A percentile compares a stretch with the other conserved stretches of the same genome.
Evolutionary conservation across 37 sponge, comb jelly and placozoan genomes (phyloP).

Genomic region (Mnemiopsis leidyi): DNA sequence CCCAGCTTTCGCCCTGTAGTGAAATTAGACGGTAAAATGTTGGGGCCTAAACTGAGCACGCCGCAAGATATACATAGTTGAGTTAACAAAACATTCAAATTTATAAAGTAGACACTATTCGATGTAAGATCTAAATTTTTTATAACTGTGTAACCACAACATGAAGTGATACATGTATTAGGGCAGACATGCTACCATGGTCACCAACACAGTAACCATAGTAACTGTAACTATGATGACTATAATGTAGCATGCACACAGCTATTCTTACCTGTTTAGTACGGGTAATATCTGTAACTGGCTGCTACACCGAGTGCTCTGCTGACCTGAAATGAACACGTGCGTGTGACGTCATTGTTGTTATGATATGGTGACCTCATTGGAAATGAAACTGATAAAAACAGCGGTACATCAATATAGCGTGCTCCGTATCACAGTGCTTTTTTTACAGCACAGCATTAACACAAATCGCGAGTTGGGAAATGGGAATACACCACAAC

Average conservation of each 20-base stretch:
- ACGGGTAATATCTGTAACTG: slow-evolving; percentile 61
- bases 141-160: no score
- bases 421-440: background rate
- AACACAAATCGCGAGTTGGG: background rate
- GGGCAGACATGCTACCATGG: background rate
- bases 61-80: background rate
- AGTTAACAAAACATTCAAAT: no score
- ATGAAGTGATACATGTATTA: no score
- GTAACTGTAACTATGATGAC: no score
- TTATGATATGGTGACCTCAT: background rate
- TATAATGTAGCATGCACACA: background rate
- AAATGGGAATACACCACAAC: background rate
- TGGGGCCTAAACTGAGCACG: no score
- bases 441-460: background rate
- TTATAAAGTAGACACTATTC: no score
- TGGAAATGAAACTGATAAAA: background rate
- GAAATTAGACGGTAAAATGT: no score
- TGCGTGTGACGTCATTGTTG: background rate
- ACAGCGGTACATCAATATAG: background rate
- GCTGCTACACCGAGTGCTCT: slow-evolving; percentile 52
- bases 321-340: slow-evolving; percentile 28
- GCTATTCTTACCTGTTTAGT: slow-evolving; percentile 1
- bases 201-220: background rate
- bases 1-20: no score
- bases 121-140: no score